Conservation (phyloP, 2,113 vertebrate species). For the Callopanchax toddi region DNA sequence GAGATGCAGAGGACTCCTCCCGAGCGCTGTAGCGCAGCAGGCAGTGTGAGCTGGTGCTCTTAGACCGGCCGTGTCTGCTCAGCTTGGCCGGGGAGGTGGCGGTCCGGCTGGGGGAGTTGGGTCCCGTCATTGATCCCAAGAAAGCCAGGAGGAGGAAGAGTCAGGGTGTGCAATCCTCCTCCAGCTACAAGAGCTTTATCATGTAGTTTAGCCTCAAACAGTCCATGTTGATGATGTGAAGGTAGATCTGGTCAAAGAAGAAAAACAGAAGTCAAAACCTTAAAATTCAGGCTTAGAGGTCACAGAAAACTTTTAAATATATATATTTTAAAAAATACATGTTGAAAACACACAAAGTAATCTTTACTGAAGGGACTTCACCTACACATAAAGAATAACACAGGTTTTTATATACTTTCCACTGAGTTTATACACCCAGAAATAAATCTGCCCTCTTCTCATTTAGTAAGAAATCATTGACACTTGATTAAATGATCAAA, state of each 20-base stretch:
- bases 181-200: slow-evolving; percentile 31
- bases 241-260: slow-evolving; percentile 12
- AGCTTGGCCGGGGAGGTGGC: slow-evolving; percentile 78
- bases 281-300: too few species aligned
- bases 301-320: too few species aligned
- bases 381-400: too few species aligned
- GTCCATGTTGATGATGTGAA: slow-evolving; percentile 40
- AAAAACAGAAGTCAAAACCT: background rate
- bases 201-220: slow-evolving; percentile 1
- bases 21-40: slow-evolving; percentile 62
- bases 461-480: too few species aligned
- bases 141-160: slow-evolving; percentile 17
- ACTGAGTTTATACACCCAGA: too few species aligned
- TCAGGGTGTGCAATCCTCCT: slow-evolving; percentile 30
- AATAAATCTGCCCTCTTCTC: too few species aligned
- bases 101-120: slow-evolving; percentile 71
- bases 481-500: too few species aligned
- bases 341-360: too few species aligned
- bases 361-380: too few species aligned
- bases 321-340: too few species aligned
- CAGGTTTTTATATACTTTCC: too few species aligned
- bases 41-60: slow-evolving; percentile 83
- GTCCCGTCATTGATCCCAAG: slow-evolving; percentile 83
- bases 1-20: slow-evolving; percentile 46
- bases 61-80: slow-evolving; percentile 84